Evolutionary conservation across 35 echinoderm and acorn worm species (phyloP).

Genomic region (Heliocidaris tuberculata): DNA sequence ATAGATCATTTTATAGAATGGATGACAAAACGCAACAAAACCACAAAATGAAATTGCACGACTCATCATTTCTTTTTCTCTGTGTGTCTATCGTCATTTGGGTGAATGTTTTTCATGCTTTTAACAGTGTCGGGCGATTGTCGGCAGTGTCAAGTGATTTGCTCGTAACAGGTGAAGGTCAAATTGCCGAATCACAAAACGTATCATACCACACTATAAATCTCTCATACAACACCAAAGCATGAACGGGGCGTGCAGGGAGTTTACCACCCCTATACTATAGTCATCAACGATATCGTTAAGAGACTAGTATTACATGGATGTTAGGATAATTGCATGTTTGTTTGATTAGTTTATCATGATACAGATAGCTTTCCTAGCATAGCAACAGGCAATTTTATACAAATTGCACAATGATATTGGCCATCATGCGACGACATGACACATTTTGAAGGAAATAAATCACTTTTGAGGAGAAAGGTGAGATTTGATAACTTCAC

Average conservation of each 20-base stretch:
- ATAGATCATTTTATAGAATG: background rate
- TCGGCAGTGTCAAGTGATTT: conserved; percentile 40
- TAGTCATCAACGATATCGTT: background rate
- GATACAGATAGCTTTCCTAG: background rate
- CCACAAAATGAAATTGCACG: background rate
- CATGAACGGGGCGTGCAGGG: background rate
- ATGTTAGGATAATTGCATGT: background rate
- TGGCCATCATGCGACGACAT: background rate
- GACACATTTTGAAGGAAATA: background rate
- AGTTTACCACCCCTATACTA: background rate
- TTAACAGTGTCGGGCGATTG: background rate
- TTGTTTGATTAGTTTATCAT: too few species aligned
- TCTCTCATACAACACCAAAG: conserved; percentile 11
- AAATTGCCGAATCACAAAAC: conserved; percentile 25
- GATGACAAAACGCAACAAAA: background rate
- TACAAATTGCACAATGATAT: background rate
- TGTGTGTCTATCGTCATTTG: background rate
- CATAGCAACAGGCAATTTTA: background rate
- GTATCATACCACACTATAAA: conserved; percentile 15
- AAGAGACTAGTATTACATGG: background rate
- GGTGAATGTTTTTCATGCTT: conserved; percentile 24
- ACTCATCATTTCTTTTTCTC: background rate
- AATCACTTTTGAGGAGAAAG: background rate
- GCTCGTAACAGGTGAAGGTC: background rate
- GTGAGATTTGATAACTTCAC: background rate